phyloP scores from a whole-genome alignment of 2,888 invertebrate genomes.

The Cotesia congregata region DNA sequence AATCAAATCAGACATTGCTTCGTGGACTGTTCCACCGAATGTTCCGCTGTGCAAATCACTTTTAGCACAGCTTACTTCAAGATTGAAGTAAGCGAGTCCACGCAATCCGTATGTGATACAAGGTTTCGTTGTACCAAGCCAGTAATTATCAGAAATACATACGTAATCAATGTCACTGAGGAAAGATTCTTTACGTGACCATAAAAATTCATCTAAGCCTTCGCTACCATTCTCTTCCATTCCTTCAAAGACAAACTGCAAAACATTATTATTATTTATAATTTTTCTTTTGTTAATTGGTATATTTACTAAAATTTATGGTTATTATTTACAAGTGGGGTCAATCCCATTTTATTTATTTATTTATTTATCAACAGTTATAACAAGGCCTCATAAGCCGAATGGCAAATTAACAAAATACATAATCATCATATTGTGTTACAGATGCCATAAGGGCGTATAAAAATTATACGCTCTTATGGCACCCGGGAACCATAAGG shows the following conservation, averaged over 20 bases:
- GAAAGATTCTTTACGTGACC: slow-evolving; percentile 79
- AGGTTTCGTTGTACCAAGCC: slow-evolving; percentile 97
- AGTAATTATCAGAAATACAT: slow-evolving; percentile 99
- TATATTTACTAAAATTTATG: too few species aligned
- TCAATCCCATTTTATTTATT: too few species aligned
- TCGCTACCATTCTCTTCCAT: slow-evolving; percentile 99
- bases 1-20: slow-evolving; percentile 93
- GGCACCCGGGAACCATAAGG: too few species aligned
- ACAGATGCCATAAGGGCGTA: too few species aligned
- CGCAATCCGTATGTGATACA: slow-evolving; percentile 97
- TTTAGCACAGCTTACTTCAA: slow-evolving; percentile 88
- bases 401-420: too few species aligned
- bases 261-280: slow-evolving; percentile 31
- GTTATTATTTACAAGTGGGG: too few species aligned
- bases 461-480: too few species aligned
- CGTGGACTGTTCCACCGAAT: slow-evolving; percentile 93
- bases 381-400: too few species aligned
- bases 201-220: slow-evolving; percentile 91
- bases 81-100: slow-evolving; percentile 91
- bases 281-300: slow-evolving; percentile 3
- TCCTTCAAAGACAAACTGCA: slow-evolving; percentile 92
- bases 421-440: too few species aligned
- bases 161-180: slow-evolving; percentile 90
- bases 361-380: too few species aligned
- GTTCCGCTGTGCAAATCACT: slow-evolving; percentile 97